phyloP scores from a whole-genome alignment of 92 coral and sea anemone genomes.

The Diadumene lineata region DNA sequence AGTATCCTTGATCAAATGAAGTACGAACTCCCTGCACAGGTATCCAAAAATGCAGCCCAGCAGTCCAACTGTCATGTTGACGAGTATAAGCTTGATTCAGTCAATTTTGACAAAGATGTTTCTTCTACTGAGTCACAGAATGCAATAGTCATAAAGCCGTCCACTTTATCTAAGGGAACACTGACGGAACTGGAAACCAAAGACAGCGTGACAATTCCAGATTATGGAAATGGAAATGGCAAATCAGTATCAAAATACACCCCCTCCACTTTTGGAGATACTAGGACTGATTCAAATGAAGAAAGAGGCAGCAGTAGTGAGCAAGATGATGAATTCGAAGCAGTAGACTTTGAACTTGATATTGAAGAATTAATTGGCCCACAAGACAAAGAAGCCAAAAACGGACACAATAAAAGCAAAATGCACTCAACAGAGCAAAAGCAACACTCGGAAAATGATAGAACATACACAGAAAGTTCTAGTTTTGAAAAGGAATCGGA shows the following conservation, averaged over 20 bases:
- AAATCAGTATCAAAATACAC: neutral
- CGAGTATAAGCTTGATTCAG: slow-evolving; percentile 78
- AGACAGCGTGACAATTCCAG: slow-evolving; percentile 56
- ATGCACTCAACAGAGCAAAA: no score
- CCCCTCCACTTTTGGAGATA: slow-evolving; percentile 32
- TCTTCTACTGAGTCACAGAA: slow-evolving; percentile 68
- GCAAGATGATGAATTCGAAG: slow-evolving; percentile 15
- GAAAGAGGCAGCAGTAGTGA: slow-evolving; percentile 2
- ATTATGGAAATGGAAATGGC: neutral
- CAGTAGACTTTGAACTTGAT: slow-evolving; percentile 25
- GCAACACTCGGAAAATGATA: neutral
- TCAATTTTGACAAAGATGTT: slow-evolving; percentile 62
- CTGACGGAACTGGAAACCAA: slow-evolving; percentile 49
- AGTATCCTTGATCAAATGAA: slow-evolving; percentile 81
- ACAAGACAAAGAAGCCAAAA: neutral
- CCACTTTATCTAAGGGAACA: slow-evolving; percentile 60
- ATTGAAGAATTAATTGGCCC: neutral
- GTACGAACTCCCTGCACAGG: slow-evolving; percentile 53
- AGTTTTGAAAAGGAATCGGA: slow-evolving; percentile 16
- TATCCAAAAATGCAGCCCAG: slow-evolving; percentile 21
- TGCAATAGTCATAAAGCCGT: slow-evolving; percentile 62
- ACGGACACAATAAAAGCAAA: no score
- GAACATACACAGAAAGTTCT: slow-evolving; percentile 15
- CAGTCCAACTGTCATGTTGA: slow-evolving; percentile 45
- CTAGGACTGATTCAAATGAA: slow-evolving; percentile 30